Evolutionary conservation across 2,113 vertebrate genomes (phyloP).

Genomic region (Brienomyrus longianalis): DNA sequence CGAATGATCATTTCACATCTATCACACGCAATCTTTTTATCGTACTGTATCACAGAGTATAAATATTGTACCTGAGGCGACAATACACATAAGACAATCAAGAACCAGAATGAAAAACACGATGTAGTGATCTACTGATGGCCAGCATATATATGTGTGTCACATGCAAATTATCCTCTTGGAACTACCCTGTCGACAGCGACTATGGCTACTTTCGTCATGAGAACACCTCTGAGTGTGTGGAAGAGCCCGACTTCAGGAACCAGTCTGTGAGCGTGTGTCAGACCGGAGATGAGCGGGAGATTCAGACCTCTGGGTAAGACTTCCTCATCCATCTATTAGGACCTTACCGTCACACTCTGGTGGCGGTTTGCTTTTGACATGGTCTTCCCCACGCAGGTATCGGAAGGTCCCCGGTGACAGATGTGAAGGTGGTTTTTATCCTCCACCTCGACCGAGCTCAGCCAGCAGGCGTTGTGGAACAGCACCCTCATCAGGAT

Average conservation of each 20-base stretch:
- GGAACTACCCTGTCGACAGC: conserved; percentile 39
- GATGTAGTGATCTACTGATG: neutral
- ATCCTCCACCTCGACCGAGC: conserved; percentile 37
- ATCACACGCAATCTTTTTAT: neutral
- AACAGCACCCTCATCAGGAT: conserved; percentile 22
- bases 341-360: neutral
- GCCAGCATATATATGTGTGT: neutral
- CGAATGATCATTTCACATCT: neutral
- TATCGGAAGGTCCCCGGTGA: conserved; percentile 66
- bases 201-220: conserved; percentile 64
- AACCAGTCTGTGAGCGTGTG: conserved; percentile 56
- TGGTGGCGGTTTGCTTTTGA: neutral
- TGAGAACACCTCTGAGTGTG: conserved; percentile 59
- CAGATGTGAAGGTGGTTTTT: conserved; percentile 61
- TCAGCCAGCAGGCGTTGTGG: conserved; percentile 50
- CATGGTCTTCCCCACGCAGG: conserved; percentile 32
- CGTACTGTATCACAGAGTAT: neutral
- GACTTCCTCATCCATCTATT: neutral
- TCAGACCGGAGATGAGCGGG: conserved; percentile 54
- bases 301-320: conserved; percentile 59
- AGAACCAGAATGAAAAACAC: neutral
- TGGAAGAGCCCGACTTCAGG: conserved; percentile 41
- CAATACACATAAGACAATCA: neutral
- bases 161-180: neutral
- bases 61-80: neutral